Evolutionary conservation across 2,113 vertebrate genomes (phyloP).

Genomic region (Glaucidium brasilianum): DNA sequence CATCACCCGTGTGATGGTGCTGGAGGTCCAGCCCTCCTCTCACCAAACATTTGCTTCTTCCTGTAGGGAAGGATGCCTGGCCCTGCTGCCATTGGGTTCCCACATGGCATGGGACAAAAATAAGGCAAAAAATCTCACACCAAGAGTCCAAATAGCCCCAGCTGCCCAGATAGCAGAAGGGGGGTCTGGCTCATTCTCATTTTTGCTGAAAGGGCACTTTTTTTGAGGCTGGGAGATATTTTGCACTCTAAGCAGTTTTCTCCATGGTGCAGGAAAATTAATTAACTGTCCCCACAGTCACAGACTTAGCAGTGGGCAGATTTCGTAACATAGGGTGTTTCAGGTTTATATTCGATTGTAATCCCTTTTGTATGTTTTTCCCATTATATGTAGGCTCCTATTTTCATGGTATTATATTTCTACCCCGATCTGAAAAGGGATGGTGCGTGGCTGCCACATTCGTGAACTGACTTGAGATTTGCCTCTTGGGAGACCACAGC

Average conservation of each 20-base stretch:
- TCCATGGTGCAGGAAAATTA: neutral
- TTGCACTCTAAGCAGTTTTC: neutral
- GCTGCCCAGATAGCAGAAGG: neutral
- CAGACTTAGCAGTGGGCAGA: neutral
- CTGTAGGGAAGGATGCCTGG: neutral
- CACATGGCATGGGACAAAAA: neutral
- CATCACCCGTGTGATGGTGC: neutral
- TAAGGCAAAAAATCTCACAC: neutral
- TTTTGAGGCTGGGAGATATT: neutral
- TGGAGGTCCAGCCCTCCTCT: neutral
- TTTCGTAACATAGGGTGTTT: neutral
- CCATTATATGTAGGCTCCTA: neutral
- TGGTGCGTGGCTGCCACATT: fast-evolving
- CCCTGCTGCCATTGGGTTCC: neutral
- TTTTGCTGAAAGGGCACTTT: neutral
- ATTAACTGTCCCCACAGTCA: neutral
- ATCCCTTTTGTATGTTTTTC: neutral
- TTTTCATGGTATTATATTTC: neutral
- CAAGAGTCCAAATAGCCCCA: neutral
- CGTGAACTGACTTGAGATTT: neutral
- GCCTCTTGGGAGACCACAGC: neutral
- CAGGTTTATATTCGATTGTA: neutral
- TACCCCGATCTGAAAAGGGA: neutral
- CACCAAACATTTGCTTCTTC: neutral
- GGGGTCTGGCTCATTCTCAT: neutral